These are phyloP conservation scores for Chironomus tepperi DNA, from an alignment of 1,140 invertebrate genomes.

Conservation along the genomic window DNA sequence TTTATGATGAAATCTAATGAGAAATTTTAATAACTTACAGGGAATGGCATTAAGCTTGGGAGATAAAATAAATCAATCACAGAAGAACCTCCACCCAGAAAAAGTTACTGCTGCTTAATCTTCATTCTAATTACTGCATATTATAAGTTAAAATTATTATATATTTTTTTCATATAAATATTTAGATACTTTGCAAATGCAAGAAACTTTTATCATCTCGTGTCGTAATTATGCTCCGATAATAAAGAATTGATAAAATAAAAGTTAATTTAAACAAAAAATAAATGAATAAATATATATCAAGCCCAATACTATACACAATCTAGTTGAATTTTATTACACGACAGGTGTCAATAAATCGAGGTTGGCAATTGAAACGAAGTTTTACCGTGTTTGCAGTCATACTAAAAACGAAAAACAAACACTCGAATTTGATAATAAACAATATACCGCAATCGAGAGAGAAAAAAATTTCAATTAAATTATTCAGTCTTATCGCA, in stretches of 20 bases:
- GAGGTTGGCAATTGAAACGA: no score
- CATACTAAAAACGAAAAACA: neutral
- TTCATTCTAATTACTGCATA: neutral
- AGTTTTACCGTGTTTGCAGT: neutral
- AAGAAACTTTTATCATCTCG: neutral
- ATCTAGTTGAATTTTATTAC: neutral
- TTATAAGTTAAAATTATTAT: neutral
- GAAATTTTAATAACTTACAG: slow-evolving; percentile 47
- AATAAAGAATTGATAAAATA: slow-evolving; percentile 2
- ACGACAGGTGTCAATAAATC: neutral
- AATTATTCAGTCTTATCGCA: neutral
- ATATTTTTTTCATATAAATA: neutral
- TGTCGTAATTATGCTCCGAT: neutral
- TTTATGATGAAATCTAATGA: neutral
- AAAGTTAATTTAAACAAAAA: neutral
- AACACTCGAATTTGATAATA: neutral
- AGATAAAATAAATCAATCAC: slow-evolving; percentile 92
- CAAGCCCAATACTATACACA: no score
- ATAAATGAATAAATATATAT: no score
- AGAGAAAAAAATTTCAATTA: neutral
- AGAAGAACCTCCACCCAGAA: slow-evolving; percentile 56
- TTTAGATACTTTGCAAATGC: neutral
- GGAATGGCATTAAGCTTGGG: slow-evolving; percentile 95
- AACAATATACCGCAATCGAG: neutral
- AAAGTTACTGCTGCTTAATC: slow-evolving; percentile 49